Base-by-base conservation (phyloP, 2,797 vertebrate genomes). In the Miichthys miiuy region DNA sequence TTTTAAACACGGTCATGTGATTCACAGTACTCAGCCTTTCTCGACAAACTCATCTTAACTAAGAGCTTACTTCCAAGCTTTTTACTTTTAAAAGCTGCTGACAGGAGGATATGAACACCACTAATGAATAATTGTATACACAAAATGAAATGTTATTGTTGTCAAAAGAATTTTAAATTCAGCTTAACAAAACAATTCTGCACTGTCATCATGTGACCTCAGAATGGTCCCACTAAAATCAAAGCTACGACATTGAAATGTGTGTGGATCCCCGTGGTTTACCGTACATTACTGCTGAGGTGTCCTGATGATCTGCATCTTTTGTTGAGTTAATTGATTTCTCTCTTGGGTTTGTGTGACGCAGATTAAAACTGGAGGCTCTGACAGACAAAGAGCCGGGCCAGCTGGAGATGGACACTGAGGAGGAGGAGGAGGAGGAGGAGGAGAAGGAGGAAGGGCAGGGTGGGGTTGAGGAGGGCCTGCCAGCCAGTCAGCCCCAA, bases 311-410 rank as follows among this genome's bases (percentile, higher is more conserved):
- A 21, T 17, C 6, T n/a, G 2, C 5, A 8, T 21, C 50, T 47
- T 11, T 56, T 38, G 21, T 20, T 30, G 47, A 47, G n/a, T 25
- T 25, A 16, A 2, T 34, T 50, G 8, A 0, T 20, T 62, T 9
- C 4, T 20, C 9, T 42, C 1, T 52, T 64, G 61, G 2, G 1
- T 21, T 12, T 68, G 10, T 44, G 27, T 25, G 68, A 38, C 46
- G 21, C 88, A 99, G 98, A 81, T 90, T 97, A 81, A 96, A 95
- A 80, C 94, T 97, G 73, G 97, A 99, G 92, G 88, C 95, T 11
- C 94, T 99, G 62, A 94, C 93, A 0, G 97, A 98, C 90, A 96
- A 96, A 88, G 97, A 99, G 11, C 91, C 92, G 0, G 96, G 95
- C 10, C 74, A 92, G 64, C 72, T 95, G 65, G 94, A 94, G 41